Evolutionary conservation across 2,113 vertebrate genomes (phyloP).

Genomic region (Gavia stellata): DNA sequence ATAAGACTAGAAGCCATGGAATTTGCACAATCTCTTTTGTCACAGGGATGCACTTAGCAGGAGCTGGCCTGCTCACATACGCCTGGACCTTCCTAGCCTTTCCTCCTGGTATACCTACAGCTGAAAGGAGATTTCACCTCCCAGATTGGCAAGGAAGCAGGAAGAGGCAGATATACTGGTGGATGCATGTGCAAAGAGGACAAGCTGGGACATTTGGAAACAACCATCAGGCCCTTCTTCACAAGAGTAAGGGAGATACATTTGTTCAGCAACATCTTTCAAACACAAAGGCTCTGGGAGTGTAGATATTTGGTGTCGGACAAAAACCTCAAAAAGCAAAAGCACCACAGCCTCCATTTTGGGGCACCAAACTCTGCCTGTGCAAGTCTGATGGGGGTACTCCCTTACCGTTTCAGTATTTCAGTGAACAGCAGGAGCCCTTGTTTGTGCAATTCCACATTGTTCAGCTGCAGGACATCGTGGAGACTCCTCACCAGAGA

Average conservation of each 20-base stretch:
- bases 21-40: neutral
- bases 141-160: neutral
- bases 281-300: neutral
- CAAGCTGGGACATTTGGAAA: neutral
- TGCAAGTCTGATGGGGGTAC: neutral
- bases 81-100: neutral
- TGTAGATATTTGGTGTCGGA: neutral
- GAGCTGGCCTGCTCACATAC: neutral
- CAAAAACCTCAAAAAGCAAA: neutral
- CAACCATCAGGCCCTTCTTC: neutral
- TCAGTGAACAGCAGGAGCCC: slow-evolving; percentile 86
- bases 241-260: neutral
- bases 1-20: neutral
- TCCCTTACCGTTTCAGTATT: slow-evolving; percentile 85
- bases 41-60: neutral
- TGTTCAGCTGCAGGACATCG: slow-evolving; percentile 75
- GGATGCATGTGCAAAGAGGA: neutral
- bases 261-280: neutral
- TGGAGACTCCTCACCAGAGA: slow-evolving; percentile 88
- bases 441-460: slow-evolving; percentile 83
- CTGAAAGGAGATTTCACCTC: neutral
- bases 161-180: neutral
- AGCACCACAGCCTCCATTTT: neutral
- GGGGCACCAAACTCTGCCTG: neutral
- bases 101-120: neutral